These are phyloP conservation scores for Zapus hudsonius DNA, from an alignment of 2,113 vertebrate species.

Conservation along the genomic window DNA sequence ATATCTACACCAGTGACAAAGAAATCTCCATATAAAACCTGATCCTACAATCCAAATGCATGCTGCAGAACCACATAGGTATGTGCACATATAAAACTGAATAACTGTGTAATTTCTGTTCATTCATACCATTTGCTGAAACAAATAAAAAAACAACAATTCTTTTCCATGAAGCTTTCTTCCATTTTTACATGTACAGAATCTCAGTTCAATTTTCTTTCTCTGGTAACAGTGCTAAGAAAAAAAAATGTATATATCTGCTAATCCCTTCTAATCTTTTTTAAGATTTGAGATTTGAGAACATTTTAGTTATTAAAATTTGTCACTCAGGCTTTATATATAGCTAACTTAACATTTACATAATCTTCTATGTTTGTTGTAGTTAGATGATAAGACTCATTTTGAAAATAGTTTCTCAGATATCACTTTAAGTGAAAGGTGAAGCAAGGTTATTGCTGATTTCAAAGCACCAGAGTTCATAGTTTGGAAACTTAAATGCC, in stretches of 20 bases:
- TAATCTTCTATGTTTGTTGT: constrained; percentile 74
- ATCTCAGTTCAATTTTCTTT: constrained; percentile 50
- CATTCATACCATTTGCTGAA: constrained; percentile 7
- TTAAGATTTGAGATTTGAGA: constrained; percentile 70
- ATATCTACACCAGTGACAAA: constrained; percentile 57
- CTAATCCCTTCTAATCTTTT: constrained; percentile 80
- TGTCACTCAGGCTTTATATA: constrained; percentile 74
- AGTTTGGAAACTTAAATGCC: neutral
- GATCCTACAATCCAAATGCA: neutral
- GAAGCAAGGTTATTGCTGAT: constrained; percentile 9
- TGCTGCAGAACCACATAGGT: constrained; percentile 58
- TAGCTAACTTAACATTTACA: constrained; percentile 79
- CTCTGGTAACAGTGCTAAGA: constrained; percentile 50
- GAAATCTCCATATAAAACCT: constrained; percentile 21
- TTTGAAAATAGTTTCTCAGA: constrained; percentile 26
- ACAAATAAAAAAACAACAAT: neutral
- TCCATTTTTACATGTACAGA: neutral
- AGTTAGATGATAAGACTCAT: constrained; percentile 65
- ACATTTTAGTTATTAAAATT: constrained; percentile 78
- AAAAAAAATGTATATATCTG: constrained; percentile 56
- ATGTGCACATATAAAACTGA: neutral
- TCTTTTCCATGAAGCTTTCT: constrained; percentile 50
- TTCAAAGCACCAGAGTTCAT: neutral
- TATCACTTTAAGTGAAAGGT: constrained; percentile 46
- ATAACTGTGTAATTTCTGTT: neutral